Conservation (phyloP, 2,797 vertebrate genomes). For the Arrhamphus sclerolepis region DNA sequence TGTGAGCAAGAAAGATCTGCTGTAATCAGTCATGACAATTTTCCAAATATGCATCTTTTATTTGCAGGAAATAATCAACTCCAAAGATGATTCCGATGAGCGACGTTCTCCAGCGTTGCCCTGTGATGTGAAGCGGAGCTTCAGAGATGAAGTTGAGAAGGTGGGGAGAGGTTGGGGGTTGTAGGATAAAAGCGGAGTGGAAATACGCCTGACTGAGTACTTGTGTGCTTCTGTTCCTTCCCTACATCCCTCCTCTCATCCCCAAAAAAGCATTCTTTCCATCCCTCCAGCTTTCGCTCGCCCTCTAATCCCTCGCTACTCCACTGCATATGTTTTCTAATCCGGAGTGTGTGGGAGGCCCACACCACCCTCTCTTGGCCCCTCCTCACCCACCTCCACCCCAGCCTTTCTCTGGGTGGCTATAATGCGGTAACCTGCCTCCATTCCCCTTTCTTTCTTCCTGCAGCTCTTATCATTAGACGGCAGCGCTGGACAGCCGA, state of each 20-base stretch:
- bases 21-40: neutral
- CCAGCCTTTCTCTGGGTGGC: constrained; percentile 57
- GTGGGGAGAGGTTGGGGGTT: constrained; percentile 30
- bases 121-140: constrained; percentile 40
- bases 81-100: constrained; percentile 33
- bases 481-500: constrained; percentile 24
- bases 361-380: constrained; percentile 10
- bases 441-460: constrained; percentile 48
- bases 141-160: constrained; percentile 71
- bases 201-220: constrained; percentile 70
- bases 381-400: constrained; percentile 28
- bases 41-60: neutral
- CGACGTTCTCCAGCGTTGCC: constrained; percentile 28
- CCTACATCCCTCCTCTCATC: constrained; percentile 49
- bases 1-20: neutral
- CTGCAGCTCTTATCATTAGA: constrained; percentile 55
- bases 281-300: constrained; percentile 68
- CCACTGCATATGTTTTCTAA: constrained; percentile 81
- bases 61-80: constrained; percentile 42
- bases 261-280: constrained; percentile 74
- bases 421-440: constrained; percentile 72
- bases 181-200: constrained; percentile 64
- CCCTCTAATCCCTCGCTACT: constrained; percentile 78
- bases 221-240: constrained; percentile 55
- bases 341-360: constrained; percentile 78